These are phyloP conservation scores for Gryon sp. DNA, from an alignment of 1,140 invertebrate species.

Conservation along the genomic window DNA sequence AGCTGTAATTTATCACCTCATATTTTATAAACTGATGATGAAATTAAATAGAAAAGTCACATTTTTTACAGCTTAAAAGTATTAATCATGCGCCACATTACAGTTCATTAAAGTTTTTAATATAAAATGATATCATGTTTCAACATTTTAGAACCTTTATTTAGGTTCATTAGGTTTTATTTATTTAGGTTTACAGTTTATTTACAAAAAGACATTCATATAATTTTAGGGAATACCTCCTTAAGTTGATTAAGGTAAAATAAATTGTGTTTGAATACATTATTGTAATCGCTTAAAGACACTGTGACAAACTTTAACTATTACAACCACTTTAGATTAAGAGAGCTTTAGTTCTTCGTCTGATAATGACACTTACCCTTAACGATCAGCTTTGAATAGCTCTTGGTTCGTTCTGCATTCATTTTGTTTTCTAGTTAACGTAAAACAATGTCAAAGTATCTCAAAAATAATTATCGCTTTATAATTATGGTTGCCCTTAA, in stretches of 20 bases:
- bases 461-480: constrained; percentile 9
- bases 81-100: no score
- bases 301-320: constrained; percentile 62
- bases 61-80: no score
- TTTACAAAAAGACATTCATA: no score
- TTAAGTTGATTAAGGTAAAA: constrained; percentile 30
- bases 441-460: constrained; percentile 16
- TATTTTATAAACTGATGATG: no score
- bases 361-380: constrained; percentile 62
- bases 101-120: no score
- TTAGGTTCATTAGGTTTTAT: not conserved
- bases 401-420: constrained; percentile 53
- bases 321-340: constrained; percentile 59
- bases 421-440: constrained; percentile 35
- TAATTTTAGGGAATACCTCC: not conserved
- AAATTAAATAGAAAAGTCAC: no score
- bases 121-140: no score
- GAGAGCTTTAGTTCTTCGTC: constrained; percentile 52
- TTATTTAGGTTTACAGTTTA: no score
- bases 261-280: constrained; percentile 50
- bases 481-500: no score
- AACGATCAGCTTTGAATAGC: constrained; percentile 60
- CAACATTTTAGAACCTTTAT: no score
- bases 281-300: constrained; percentile 48
- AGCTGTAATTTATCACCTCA: no score